Evolutionary conservation across 2,888 invertebrate genomes (phyloP).

Genomic region (Eupeodes luniger): DNA sequence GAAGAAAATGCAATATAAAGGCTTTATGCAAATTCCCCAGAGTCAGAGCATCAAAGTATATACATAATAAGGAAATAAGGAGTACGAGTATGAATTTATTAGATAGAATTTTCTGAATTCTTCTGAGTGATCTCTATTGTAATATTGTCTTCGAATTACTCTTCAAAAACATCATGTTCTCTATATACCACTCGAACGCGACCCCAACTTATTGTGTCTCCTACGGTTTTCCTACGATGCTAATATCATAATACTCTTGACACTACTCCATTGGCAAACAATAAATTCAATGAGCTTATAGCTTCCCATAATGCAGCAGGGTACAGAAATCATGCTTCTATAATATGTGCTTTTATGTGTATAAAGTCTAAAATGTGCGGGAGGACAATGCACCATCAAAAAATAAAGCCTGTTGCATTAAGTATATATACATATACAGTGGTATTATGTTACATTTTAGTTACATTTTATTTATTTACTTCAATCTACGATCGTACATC

Average conservation of each 20-base stretch:
- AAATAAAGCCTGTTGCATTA: conserved; percentile 48
- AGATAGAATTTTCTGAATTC: background rate
- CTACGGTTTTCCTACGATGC: too few species aligned
- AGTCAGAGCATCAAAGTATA: background rate
- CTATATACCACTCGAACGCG: background rate
- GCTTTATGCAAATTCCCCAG: background rate
- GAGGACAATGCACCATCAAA: background rate
- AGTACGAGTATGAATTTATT: too few species aligned
- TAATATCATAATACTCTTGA: conserved; percentile 38
- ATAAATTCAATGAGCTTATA: conserved; percentile 31
- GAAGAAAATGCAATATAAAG: conserved; percentile 4
- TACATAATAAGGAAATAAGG: too few species aligned
- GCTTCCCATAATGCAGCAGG: background rate
- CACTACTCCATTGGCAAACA: conserved; percentile 47
- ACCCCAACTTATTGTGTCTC: conserved; percentile 11
- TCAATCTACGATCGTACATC: too few species aligned
- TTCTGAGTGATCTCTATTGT: background rate
- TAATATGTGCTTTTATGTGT: too few species aligned
- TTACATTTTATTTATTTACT: too few species aligned
- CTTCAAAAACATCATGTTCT: background rate
- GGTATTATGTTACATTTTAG: too few species aligned
- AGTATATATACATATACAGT: background rate
- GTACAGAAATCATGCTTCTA: background rate
- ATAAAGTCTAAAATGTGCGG: too few species aligned
- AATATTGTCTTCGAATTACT: background rate